Base-by-base conservation (phyloP, 2,888 invertebrate genomes). In the Tinea trinotella region DNA sequence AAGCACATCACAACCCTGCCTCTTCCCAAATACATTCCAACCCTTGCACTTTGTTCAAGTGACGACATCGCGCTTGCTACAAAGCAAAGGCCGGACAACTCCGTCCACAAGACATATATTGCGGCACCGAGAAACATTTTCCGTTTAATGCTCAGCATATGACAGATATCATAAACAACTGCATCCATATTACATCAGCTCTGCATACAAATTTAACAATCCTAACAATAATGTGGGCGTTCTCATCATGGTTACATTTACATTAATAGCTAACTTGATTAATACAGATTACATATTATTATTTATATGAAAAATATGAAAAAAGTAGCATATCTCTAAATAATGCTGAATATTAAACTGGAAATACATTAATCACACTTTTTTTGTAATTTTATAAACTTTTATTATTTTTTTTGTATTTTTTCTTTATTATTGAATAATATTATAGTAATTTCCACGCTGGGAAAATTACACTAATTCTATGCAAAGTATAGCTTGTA, bases 401-500 rank as follows among this genome's bases (percentile, higher is more conserved):
- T 70, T 65, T 66, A 57, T 56, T 62, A 64, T 62, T 61, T 63
- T 64, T 65, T 62, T 64, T 66, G 65, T 67, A 66, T 66, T 70
- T 64, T 65, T 69, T 70, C 66, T 68, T 65, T 70, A 66, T 62
- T 59, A 64, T 64, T 68, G 69, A 69, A 68, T 69, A 64, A 65
- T 66, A 71, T 70, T 71, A 70, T 68, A 85, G 84, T 86, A 83
- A 85, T 85, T 87, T 87, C 83, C 87, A 87, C 87, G 88, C 87
- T 89, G 88, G 91, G 92, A 92, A 92, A 92, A 92, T 90, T 91
- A 90, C 92, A 93, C 92, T 93, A 93, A 91, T 92, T 93, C 92
- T 92, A 93, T 93, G 93, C 93, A 93, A 93, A 93, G 93, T 93
- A 93, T 93, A 93, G 93, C 91, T 92, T 92, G 92, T 93, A 92